Conservation (phyloP, 2,113 vertebrate species). For the Chlamydotis undulata region DNA sequence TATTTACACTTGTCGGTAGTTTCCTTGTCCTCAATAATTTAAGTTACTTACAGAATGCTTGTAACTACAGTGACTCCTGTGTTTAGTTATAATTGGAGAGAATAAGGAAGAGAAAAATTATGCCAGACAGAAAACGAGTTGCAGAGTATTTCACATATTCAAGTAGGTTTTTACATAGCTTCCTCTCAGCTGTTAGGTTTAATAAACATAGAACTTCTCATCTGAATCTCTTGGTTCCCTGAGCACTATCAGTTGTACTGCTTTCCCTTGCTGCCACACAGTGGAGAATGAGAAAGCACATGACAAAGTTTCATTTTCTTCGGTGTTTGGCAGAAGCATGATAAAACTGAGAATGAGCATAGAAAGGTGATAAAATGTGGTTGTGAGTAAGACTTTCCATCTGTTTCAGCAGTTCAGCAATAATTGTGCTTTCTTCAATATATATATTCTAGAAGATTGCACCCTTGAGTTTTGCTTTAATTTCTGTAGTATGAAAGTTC, state of each 20-base stretch:
- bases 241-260: background rate
- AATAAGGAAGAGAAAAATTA: background rate
- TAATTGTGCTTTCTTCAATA: background rate
- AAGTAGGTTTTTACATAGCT: background rate
- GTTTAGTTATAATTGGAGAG: background rate
- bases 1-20: background rate
- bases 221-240: background rate
- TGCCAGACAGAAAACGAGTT: background rate
- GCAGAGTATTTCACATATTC: background rate
- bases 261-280: slow-evolving; percentile 67
- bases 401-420: background rate
- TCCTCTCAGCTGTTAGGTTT: background rate
- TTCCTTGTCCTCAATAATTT: background rate
- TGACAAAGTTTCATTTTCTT: background rate
- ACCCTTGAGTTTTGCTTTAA: background rate
- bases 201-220: background rate
- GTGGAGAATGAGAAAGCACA: slow-evolving; percentile 9
- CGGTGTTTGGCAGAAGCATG: background rate
- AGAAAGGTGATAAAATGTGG: background rate
- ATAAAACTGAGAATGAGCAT: background rate
- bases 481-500: background rate
- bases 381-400: background rate
- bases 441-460: background rate
- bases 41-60: background rate
- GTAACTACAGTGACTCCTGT: background rate